phyloP scores from a whole-genome alignment of 2,113 vertebrate genomes.

The Gasterosteus nipponicus region DNA sequence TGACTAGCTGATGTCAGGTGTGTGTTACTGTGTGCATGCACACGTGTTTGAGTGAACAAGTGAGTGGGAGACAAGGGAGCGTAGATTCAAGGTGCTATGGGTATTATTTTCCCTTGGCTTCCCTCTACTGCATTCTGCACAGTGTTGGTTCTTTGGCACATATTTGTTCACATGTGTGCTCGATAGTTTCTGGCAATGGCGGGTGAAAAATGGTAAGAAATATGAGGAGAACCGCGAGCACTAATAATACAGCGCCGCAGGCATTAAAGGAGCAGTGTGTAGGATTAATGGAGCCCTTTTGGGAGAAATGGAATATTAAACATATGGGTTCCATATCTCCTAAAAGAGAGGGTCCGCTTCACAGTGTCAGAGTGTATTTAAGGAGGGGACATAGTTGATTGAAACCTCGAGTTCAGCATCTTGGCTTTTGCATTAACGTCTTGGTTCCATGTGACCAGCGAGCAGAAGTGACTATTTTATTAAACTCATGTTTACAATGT shows the following conservation, averaged over 20 bases:
- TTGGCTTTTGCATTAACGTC: background rate
- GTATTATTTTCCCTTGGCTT: slow-evolving; percentile 26
- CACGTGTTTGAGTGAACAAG: slow-evolving; percentile 1
- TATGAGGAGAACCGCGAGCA: background rate
- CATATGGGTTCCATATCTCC: background rate
- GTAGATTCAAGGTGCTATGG: slow-evolving; percentile 54
- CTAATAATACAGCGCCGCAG: background rate
- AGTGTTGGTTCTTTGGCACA: background rate
- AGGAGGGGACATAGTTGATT: background rate
- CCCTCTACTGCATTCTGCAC: background rate
- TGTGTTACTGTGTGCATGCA: slow-evolving; percentile 12
- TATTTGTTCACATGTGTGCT: slow-evolving; percentile 6
- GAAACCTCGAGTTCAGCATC: background rate
- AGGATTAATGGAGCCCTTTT: background rate
- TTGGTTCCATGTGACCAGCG: background rate
- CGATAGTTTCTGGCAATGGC: background rate
- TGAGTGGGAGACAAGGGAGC: slow-evolving; percentile 51
- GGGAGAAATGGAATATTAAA: background rate
- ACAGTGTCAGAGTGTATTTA: background rate
- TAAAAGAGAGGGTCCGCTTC: background rate
- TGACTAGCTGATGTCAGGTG: slow-evolving; percentile 45
- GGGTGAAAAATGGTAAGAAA: background rate
- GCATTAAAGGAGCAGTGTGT: background rate
- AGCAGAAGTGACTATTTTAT: background rate
- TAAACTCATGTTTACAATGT: too few species aligned